phyloP scores from a whole-genome alignment of 37 sponge, comb jelly and placozoan genomes.

The Theonella swinhoei region DNA sequence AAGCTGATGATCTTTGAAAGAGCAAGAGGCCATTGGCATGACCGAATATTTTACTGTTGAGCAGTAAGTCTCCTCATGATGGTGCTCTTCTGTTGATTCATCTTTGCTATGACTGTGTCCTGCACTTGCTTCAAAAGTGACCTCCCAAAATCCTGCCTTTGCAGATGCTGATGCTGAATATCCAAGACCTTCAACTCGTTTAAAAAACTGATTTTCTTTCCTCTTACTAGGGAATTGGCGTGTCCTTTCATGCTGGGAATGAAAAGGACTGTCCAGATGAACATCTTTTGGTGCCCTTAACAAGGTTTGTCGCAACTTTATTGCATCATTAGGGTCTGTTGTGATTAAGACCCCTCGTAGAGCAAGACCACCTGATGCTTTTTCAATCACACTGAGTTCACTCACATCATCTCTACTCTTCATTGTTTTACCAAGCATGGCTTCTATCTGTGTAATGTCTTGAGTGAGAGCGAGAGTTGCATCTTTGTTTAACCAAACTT shows the following conservation, averaged over 20 bases:
- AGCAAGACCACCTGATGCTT: neutral
- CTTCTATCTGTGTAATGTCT: no score
- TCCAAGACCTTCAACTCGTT: neutral
- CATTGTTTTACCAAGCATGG: no score
- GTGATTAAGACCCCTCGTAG: neutral
- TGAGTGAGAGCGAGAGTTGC: no score
- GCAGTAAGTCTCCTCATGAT: no score
- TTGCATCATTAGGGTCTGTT: neutral
- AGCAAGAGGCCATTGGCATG: no score
- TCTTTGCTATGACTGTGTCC: neutral
- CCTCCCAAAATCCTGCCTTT: neutral
- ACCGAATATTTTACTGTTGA: no score
- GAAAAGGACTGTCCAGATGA: neutral
- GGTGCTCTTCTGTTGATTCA: no score
- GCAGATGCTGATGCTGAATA: neutral
- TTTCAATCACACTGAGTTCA: no score
- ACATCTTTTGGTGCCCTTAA: neutral
- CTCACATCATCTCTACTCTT: no score
- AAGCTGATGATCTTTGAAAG: no score
- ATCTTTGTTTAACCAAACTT: no score
- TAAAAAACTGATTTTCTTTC: neutral
- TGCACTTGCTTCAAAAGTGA: neutral
- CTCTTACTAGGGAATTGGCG: neutral
- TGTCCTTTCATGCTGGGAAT: neutral
- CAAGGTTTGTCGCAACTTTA: neutral